phyloP scores from a whole-genome alignment of 2,888 invertebrate species.

The Exephanes ischioxanthus region DNA sequence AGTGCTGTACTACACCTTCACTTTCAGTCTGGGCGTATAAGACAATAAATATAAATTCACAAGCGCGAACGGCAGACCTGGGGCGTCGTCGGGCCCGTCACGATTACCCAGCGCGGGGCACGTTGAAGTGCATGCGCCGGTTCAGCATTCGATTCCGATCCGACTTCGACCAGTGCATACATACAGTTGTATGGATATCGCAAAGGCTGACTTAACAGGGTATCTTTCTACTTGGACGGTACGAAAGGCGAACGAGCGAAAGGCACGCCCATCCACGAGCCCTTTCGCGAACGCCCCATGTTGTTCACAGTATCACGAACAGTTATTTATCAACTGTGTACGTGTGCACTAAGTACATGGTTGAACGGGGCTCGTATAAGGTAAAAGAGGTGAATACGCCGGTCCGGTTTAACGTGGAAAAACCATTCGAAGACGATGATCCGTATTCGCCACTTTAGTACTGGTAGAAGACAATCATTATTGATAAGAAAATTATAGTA shows the following conservation, averaged over 20 bases:
- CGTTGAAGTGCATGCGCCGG: not conserved
- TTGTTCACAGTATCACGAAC: constrained; percentile 38
- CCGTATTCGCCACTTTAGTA: too few relatives aligned
- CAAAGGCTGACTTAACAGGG: constrained; percentile 52
- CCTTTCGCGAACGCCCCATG: constrained; percentile 44
- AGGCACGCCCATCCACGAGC: constrained; percentile 59
- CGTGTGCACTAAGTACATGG: not conserved
- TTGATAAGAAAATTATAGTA: too few relatives aligned
- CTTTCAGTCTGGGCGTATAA: constrained; percentile 33
- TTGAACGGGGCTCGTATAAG: not conserved
- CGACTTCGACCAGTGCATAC: constrained; percentile 2
- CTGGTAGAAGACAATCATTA: too few relatives aligned
- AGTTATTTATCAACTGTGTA: constrained; percentile 18
- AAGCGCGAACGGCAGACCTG: constrained; percentile 51
- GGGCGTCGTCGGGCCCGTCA: constrained; percentile 59
- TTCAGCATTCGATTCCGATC: constrained; percentile 51
- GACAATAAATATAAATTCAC: constrained; percentile 58
- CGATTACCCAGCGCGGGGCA: constrained; percentile 38
- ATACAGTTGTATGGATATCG: not conserved
- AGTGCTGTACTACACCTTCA: constrained; percentile 43
- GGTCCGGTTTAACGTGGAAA: too few relatives aligned
- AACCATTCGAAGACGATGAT: too few relatives aligned
- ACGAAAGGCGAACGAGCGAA: constrained; percentile 51
- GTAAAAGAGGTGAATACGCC: too few relatives aligned
- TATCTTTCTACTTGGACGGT: constrained; percentile 53